Evolutionary conservation across 1,140 invertebrate genomes (phyloP).

Genomic region (Hypsibius dujardini): DNA sequence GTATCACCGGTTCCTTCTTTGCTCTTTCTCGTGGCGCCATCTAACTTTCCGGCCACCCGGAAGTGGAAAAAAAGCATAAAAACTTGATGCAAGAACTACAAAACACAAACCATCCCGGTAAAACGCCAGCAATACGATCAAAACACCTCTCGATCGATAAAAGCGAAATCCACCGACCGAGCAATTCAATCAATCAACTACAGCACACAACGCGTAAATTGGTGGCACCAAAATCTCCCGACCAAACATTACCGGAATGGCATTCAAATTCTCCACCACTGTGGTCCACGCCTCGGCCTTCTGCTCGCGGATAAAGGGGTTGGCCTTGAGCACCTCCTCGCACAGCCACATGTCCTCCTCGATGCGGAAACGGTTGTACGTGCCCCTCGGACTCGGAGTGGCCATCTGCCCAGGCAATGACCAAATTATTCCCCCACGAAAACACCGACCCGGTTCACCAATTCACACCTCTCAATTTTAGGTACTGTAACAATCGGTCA

Average conservation of each 20-base stretch:
- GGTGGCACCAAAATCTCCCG: too few species aligned
- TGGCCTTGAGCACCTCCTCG: neutral
- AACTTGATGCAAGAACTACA: neutral
- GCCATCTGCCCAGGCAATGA: neutral
- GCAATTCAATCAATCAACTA: too few species aligned
- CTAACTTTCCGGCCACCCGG: too few species aligned
- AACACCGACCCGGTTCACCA: neutral
- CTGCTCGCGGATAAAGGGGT: neutral
- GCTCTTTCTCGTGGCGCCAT: too few species aligned
- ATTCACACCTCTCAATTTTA: neutral
- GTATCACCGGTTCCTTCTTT: too few species aligned
- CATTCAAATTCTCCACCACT: slow-evolving; percentile 5
- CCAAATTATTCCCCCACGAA: neutral
- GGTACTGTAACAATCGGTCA: neutral
- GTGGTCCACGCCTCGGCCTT: neutral
- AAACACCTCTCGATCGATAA: neutral
- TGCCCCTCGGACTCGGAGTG: neutral
- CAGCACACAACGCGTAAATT: too few species aligned
- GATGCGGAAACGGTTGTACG: slow-evolving; percentile 10
- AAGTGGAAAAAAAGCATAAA: neutral
- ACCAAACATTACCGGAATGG: neutral
- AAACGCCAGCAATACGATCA: neutral
- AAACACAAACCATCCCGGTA: neutral
- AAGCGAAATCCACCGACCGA: too few species aligned
- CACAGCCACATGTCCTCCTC: neutral